phyloP scores from a whole-genome alignment of 2,797 vertebrate species.

The Scomberomorus guttatus region DNA sequence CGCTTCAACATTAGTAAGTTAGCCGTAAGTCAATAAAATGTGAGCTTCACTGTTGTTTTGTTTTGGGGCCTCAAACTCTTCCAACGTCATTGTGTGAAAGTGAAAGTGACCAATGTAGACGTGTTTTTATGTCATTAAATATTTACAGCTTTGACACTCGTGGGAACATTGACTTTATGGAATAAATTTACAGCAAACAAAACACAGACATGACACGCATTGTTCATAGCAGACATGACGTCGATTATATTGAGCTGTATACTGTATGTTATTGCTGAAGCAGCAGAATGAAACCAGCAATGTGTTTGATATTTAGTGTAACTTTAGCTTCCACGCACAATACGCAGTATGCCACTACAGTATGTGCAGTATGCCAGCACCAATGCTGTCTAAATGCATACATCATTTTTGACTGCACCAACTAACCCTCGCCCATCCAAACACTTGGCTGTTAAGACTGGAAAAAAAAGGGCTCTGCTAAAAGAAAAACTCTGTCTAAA shows the following conservation, averaged over 20 bases:
- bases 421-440: too few relatives aligned
- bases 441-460: background rate
- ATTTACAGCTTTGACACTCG: too few relatives aligned
- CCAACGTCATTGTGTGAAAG: background rate
- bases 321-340: background rate
- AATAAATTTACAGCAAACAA: background rate
- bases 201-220: background rate
- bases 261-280: too few relatives aligned
- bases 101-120: background rate
- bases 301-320: background rate
- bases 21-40: background rate
- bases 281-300: background rate
- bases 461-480: too few relatives aligned
- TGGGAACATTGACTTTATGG: too few relatives aligned
- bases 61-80: background rate
- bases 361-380: background rate
- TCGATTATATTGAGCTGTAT: background rate
- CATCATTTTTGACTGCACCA: background rate
- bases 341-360: background rate
- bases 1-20: constrained; percentile 29
- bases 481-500: background rate
- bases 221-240: background rate
- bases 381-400: background rate
- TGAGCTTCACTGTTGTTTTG: background rate
- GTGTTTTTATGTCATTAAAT: background rate